phyloP scores from a whole-genome alignment of 2,888 invertebrate species.

The Agrotis ipsilon region DNA sequence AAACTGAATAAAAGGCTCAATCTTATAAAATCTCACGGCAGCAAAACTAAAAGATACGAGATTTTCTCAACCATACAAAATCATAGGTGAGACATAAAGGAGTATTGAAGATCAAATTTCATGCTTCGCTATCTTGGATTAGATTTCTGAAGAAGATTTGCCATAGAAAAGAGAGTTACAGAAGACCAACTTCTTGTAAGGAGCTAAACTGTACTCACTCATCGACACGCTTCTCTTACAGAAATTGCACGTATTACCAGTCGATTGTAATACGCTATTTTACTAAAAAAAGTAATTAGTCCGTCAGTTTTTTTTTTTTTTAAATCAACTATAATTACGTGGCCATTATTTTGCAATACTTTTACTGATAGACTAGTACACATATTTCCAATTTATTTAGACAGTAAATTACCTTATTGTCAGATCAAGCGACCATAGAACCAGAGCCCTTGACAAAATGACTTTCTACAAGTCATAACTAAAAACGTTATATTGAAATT shows the following conservation, averaged over 20 bases:
- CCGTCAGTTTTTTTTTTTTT: too few relatives aligned
- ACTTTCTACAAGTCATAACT: not conserved
- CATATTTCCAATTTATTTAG: too few relatives aligned
- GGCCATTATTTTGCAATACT: too few relatives aligned
- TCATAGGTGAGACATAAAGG: conserved; percentile 51
- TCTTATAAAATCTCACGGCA: conserved; percentile 17
- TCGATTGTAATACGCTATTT: too few relatives aligned
- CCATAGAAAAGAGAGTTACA: not conserved
- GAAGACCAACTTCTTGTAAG: not conserved
- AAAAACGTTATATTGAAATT: not conserved
- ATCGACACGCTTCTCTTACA: not conserved
- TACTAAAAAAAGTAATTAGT: too few relatives aligned
- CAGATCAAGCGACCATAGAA: not conserved
- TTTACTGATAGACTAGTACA: too few relatives aligned
- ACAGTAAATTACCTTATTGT: too few relatives aligned
- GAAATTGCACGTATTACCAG: too few relatives aligned
- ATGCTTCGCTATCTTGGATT: conserved; percentile 55
- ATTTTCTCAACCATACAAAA: conserved; percentile 38
- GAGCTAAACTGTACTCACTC: not conserved
- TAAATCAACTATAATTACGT: too few relatives aligned
- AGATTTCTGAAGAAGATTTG: conserved; percentile 32
- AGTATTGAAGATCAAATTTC: conserved; percentile 56
- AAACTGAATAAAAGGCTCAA: conserved; percentile 23
- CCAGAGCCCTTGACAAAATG: not conserved
- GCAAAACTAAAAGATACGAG: conserved; percentile 29